Evolutionary conservation across 2,888 invertebrate species (phyloP).

Genomic region (Neoascia interrupta): DNA sequence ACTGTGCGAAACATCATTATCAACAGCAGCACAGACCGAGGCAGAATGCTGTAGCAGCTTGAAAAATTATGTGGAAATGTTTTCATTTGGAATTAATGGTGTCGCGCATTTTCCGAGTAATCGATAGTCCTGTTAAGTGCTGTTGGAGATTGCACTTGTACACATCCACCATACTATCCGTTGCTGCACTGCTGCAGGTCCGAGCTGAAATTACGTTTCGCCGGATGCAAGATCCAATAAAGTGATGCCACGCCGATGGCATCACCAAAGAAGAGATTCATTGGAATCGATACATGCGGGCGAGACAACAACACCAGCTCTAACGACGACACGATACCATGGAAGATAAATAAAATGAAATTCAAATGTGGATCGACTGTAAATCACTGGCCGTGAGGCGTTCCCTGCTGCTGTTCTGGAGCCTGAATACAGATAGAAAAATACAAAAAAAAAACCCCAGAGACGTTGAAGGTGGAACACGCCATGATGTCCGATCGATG

Average conservation of each 20-base stretch:
- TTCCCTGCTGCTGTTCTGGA: background rate
- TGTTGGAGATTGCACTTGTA: constrained; percentile 24
- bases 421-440: background rate
- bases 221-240: constrained; percentile 67
- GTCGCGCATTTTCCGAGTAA: constrained; percentile 60
- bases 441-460: background rate
- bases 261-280: constrained; percentile 45
- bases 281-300: constrained; percentile 44
- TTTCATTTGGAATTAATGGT: constrained; percentile 66
- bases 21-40: too few relatives aligned
- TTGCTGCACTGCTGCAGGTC: constrained; percentile 24
- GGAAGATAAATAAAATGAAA: constrained; percentile 63
- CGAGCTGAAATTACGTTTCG: constrained; percentile 56
- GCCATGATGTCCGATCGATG: constrained; percentile 56
- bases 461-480: background rate
- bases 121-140: constrained; percentile 58
- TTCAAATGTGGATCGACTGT: constrained; percentile 62
- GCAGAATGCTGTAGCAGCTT: too few relatives aligned
- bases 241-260: constrained; percentile 42
- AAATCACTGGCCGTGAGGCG: constrained; percentile 45
- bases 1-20: too few relatives aligned
- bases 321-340: constrained; percentile 36
- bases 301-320: constrained; percentile 20
- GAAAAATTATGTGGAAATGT: constrained; percentile 64
- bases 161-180: background rate